These are phyloP conservation scores for Acridotheres tristis DNA, from an alignment of 2,797 vertebrate species.

Conservation along the genomic window DNA sequence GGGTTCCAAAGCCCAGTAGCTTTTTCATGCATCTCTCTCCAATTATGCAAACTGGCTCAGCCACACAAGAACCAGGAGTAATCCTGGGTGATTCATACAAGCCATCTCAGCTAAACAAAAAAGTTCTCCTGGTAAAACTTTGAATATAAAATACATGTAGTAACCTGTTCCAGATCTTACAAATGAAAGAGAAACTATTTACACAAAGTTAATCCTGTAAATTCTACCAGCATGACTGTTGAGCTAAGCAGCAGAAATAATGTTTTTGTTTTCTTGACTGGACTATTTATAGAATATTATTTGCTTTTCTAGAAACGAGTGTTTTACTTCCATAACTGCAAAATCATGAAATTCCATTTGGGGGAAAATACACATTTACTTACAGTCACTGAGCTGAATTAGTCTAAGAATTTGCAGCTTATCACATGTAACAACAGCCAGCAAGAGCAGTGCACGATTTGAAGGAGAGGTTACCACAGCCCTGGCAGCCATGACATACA, in stretches of 20 bases:
- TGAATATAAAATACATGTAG: constrained; percentile 10
- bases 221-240: neutral
- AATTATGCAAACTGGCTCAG: constrained; percentile 30
- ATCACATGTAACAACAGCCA: neutral
- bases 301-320: neutral
- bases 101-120: constrained; percentile 6
- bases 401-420: neutral
- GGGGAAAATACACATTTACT: neutral
- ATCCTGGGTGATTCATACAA: constrained; percentile 2
- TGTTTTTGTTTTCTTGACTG: constrained; percentile 11
- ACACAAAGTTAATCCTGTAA: constrained; percentile 23
- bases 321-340: constrained; percentile 6
- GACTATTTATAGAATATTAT: constrained; percentile 23
- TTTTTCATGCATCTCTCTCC: neutral
- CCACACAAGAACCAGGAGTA: constrained; percentile 21
- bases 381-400: neutral
- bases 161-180: constrained; percentile 33
- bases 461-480: neutral
- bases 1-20: constrained; percentile 13
- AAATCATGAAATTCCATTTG: neutral
- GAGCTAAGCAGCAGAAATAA: constrained; percentile 9
- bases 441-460: neutral
- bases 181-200: constrained; percentile 39
- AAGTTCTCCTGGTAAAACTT: neutral
- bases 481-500: neutral